Base-by-base conservation (phyloP, 2,113 vertebrate species). In the Indri indri region DNA sequence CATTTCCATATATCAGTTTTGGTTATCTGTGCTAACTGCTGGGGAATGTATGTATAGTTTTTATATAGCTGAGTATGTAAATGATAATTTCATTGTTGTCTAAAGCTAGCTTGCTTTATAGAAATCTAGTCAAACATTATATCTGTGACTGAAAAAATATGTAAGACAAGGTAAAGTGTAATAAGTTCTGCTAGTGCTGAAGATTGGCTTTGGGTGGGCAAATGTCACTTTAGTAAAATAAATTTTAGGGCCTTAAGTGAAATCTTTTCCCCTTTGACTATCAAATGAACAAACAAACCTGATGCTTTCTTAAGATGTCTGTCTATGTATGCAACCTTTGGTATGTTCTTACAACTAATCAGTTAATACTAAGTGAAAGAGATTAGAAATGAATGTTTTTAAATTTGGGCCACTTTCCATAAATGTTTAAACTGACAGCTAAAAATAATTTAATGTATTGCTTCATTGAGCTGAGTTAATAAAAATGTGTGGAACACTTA, bases 381-480 rank as follows among this genome's bases (percentile, higher is more conserved):
- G 32, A 70, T 68, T 57, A 81, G n/a, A 82, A 85, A 82, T 92
- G 68, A 70, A 54, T 82, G 37, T 42, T 91, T 94, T 96, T 79
- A 79, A 88, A 91, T 23, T 45, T 91, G 25, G 27, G 6, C n/a
- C 25, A 61, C n/a, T 81, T 92, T 76, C 80, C 27, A 61, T 76
- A 61, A 88, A 85, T 8, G 94, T 80, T 92, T 74, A 66, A 65
- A 65, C 45, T 85, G 40, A 68, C 34, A 66, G 3, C 30, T 95
- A 70, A 96, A 96, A 93, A 95, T 68, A 32, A n/a, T 76, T 74
- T 63, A 80, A 42, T 68, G 71, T 88, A 76, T 95, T 59, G 40
- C 61, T 95, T 93, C 22, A 50, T 52, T 89, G 79, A 88, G 27
- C 63, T 92, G 79, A 86, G 63, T 94, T 91, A 70, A 65, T 93